phyloP scores from a whole-genome alignment of 2,113 vertebrate genomes.

The Acrocephalus kingi region DNA sequence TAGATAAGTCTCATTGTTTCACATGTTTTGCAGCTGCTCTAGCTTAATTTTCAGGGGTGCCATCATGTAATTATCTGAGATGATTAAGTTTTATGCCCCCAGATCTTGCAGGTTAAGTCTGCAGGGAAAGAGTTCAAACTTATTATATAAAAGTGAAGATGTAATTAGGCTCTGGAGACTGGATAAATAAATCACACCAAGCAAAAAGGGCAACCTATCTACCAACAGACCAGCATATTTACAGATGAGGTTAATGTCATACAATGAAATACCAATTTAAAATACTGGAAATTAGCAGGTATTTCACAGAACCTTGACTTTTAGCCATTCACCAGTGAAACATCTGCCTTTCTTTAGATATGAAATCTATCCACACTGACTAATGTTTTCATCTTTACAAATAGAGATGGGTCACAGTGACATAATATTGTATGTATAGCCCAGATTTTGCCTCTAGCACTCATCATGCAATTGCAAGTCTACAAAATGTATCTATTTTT shows the following conservation, averaged over 20 bases:
- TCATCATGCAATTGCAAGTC: not conserved
- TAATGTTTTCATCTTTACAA: slow-evolving; percentile 7
- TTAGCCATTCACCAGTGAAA: not conserved
- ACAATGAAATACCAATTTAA: slow-evolving; percentile 18
- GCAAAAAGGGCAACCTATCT: slow-evolving; percentile 23
- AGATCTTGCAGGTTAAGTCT: slow-evolving; percentile 58
- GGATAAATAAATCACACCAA: slow-evolving; percentile 68
- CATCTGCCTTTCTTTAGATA: not conserved
- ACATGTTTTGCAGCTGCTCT: slow-evolving; percentile 49
- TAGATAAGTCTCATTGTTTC: slow-evolving; percentile 48
- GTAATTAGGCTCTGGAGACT: slow-evolving; percentile 53
- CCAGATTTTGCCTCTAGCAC: not conserved
- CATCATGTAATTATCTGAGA: slow-evolving; percentile 62
- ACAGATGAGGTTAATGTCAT: slow-evolving; percentile 3
- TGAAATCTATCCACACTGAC: not conserved
- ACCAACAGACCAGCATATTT: not conserved
- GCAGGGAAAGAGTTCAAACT: slow-evolving; percentile 38
- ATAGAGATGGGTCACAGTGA: not conserved
- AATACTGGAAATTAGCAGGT: slow-evolving; percentile 15
- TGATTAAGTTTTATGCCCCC: slow-evolving; percentile 62
- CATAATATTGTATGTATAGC: not conserved
- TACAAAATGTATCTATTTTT: not conserved
- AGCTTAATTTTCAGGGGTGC: slow-evolving; percentile 60
- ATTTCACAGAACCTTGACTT: slow-evolving; percentile 43
- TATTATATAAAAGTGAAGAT: slow-evolving; percentile 54